A percentile compares a stretch with the other conserved stretches of the same genome.
These are phyloP conservation scores for Eudyptes chrysolophus DNA, from an alignment of 2,113 vertebrate species.

Conservation along the genomic window DNA sequence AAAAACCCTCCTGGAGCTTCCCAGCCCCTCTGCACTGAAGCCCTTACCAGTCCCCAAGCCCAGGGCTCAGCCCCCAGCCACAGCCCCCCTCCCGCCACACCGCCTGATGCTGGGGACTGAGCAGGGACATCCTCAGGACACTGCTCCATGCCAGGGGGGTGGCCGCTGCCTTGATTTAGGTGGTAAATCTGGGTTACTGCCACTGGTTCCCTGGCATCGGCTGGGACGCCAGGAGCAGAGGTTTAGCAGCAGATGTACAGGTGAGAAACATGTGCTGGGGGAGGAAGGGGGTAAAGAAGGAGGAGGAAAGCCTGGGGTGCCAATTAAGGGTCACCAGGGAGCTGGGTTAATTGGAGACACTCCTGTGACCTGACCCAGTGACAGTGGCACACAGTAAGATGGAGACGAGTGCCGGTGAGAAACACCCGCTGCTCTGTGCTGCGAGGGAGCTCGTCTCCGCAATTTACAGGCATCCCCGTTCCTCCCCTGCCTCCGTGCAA, in stretches of 20 bases:
- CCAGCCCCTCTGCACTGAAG: background rate
- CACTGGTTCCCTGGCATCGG: background rate
- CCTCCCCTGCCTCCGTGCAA: background rate
- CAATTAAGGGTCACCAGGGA: constrained; percentile 7
- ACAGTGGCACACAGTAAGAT: fast-evolving
- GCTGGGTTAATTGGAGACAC: constrained; percentile 2
- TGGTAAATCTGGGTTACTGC: background rate
- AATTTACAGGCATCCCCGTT: background rate
- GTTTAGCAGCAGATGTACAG: background rate
- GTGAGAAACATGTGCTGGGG: background rate
- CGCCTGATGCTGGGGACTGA: background rate
- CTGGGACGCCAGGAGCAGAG: background rate
- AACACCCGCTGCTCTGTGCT: background rate
- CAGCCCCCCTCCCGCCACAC: background rate
- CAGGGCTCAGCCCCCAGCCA: background rate
- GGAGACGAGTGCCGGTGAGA: background rate
- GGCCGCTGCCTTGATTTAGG: background rate
- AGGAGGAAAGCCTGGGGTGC: background rate
- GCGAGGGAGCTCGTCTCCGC: background rate
- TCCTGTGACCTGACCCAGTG: background rate
- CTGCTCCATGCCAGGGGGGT: background rate
- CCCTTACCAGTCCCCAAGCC: fast-evolving
- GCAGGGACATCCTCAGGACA: background rate
- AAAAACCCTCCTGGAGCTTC: background rate
- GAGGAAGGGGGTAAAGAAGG: background rate